Evolutionary conservation across 2,113 vertebrate species (phyloP).

Genomic region (Odocoileus hemionus): DNA sequence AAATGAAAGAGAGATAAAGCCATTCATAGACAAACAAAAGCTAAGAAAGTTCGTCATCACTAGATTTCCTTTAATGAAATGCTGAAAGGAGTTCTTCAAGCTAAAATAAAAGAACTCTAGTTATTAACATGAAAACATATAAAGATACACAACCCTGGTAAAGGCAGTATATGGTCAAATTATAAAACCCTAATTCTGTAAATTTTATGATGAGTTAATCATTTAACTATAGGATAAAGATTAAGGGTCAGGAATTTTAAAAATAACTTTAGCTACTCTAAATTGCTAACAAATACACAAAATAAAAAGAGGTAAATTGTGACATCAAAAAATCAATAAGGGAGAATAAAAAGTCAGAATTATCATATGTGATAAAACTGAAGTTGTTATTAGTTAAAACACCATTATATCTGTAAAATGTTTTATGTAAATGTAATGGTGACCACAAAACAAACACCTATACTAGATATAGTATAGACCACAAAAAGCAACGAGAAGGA

Average conservation of each 20-base stretch:
- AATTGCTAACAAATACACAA: not conserved
- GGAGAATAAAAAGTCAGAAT: not conserved
- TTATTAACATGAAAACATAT: not conserved
- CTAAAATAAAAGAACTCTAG: not conserved
- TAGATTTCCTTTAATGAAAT: not conserved
- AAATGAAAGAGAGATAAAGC: not conserved
- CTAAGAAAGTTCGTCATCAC: not conserved
- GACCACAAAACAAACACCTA: not conserved
- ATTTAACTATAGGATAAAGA: not conserved
- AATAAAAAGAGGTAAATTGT: not conserved
- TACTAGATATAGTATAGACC: not conserved
- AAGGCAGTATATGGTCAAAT: not conserved
- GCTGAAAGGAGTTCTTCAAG: not conserved
- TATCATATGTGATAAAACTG: not conserved
- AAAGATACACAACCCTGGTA: not conserved
- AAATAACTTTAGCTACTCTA: not conserved
- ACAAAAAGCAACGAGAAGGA: not conserved
- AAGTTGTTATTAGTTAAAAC: not conserved
- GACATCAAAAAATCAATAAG: not conserved
- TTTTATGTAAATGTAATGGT: not conserved
- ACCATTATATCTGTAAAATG: not conserved
- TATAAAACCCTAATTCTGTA: not conserved
- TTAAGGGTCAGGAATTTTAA: not conserved
- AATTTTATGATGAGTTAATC: not conserved
- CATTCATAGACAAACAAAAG: not conserved